Base-by-base conservation (phyloP, 2,888 invertebrate genomes). In the Nezara viridula region DNA sequence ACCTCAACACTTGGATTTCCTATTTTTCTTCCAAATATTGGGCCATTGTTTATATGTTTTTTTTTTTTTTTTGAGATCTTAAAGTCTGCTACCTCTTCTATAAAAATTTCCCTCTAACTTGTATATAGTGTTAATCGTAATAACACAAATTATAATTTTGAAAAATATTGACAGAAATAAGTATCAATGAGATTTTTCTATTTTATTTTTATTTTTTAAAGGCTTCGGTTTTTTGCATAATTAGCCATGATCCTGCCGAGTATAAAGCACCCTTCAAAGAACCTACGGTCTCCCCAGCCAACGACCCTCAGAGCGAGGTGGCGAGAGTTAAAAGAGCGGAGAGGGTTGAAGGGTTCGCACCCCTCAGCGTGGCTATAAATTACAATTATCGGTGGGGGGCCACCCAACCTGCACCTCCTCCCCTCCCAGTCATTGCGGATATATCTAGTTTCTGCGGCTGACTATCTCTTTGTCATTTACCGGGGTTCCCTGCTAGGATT, bases 371-470 rank as follows among this genome's bases (percentile, higher is more conserved):
- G 21, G 77, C 77, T 77, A 77, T 77, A 77, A 40, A 77, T 77
- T 77, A 77, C 77, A 77, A 77, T 77, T 77, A 77, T 77, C 40
- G 77, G 40, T 19, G 40, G 40, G 77, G 77, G 40, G 21, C 77
- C 4, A 19, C 37, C 77, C 77, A 21, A 77, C 40, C 40, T 32
- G 24, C 77, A 24, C 40, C 40, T 4, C 77, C 37, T 14, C 77
- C 40, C 10, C 10, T 24, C n/a, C n/a, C n/a, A n/a, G 32, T 40
- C 77, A 40, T 77, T 40, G 24, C 40, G 40, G 77, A 40, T 77
- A 77, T 77, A 77, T 77, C 77, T 77, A 77, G 77, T 77, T 37
- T 44, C 77, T 77, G 77, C 77, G 77, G 77, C 77, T 73, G 73
- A 73, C 73, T 77, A 77, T 77, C 77, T 77, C 77, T 21, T 77